phyloP scores from a whole-genome alignment of 1,140 invertebrate genomes.

The Aphelenchoides avenae region DNA sequence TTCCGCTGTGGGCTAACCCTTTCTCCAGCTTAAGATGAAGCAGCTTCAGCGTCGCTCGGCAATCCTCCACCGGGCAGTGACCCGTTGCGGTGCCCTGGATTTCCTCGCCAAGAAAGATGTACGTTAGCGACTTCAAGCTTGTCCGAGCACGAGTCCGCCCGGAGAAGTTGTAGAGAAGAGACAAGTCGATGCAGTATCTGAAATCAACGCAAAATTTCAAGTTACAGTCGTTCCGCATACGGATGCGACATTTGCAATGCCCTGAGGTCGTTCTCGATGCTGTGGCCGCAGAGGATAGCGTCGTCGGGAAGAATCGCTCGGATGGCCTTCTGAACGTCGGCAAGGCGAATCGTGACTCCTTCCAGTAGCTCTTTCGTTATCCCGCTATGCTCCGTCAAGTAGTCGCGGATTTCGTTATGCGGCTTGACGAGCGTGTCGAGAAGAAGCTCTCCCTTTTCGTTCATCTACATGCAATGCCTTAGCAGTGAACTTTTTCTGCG shows the following conservation, averaged over 20 bases:
- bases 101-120: conserved; percentile 25
- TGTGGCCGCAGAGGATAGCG: conserved; percentile 27
- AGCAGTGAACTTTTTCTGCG: neutral
- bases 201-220: conserved; percentile 21
- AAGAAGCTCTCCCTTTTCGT: conserved; percentile 24
- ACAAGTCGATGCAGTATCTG: conserved; percentile 30
- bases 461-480: conserved; percentile 8
- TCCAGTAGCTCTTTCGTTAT: conserved; percentile 24
- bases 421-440: conserved; percentile 28
- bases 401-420: conserved; percentile 28
- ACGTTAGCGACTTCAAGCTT: conserved; percentile 17
- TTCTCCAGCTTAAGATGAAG: conserved; percentile 27
- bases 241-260: conserved; percentile 27
- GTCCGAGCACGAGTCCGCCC: conserved; percentile 13
- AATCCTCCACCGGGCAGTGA: conserved; percentile 30
- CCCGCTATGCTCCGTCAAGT: conserved; percentile 26
- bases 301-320: conserved; percentile 15
- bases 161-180: conserved; percentile 28
- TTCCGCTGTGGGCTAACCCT: conserved; percentile 9
- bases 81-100: conserved; percentile 19
- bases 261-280: conserved; percentile 24
- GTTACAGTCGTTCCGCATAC: conserved; percentile 11
- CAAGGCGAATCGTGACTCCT: conserved; percentile 15
- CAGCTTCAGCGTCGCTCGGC: conserved; percentile 25
- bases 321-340: conserved; percentile 16